Percentiles rank a stretch among this genome's conserved stretches.
Evolutionary conservation across 2,888 invertebrate species (phyloP).

Genomic region (Sarcophaga subvicina): DNA sequence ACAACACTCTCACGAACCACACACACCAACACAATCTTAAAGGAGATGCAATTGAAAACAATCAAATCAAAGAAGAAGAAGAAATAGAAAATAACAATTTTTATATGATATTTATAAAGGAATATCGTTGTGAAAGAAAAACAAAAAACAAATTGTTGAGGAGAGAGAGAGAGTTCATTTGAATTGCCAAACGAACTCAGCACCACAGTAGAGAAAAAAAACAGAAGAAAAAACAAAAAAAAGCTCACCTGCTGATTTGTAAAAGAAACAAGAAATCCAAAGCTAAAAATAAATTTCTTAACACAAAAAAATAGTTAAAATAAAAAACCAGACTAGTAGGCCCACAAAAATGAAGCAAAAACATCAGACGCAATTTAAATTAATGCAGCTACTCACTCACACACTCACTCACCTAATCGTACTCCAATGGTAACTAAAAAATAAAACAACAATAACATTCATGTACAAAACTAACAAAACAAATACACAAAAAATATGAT

Average conservation of each 20-base stretch:
- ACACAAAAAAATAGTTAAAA: slow-evolving; percentile 34
- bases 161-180: slow-evolving; percentile 44
- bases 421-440: neutral
- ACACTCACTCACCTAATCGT: neutral
- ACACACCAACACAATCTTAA: slow-evolving; percentile 16
- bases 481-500: neutral
- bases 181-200: slow-evolving; percentile 1
- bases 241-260: slow-evolving; percentile 48
- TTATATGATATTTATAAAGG: slow-evolving; percentile 26
- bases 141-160: too few species aligned
- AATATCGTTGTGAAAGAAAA: neutral
- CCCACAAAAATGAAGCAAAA: slow-evolving; percentile 28
- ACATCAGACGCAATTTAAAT: slow-evolving; percentile 51
- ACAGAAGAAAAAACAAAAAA: too few species aligned
- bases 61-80: slow-evolving; percentile 1
- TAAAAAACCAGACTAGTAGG: slow-evolving; percentile 48
- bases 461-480: slow-evolving; percentile 9
- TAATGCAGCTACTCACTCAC: slow-evolving; percentile 43
- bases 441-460: slow-evolving; percentile 15
- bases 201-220: too few species aligned
- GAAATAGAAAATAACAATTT: slow-evolving; percentile 20
- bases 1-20: neutral
- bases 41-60: slow-evolving; percentile 29
- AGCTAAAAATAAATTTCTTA: slow-evolving; percentile 60
- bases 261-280: slow-evolving; percentile 34